Base-by-base conservation (phyloP, 2,113 vertebrate genomes). In the Python bivittatus region DNA sequence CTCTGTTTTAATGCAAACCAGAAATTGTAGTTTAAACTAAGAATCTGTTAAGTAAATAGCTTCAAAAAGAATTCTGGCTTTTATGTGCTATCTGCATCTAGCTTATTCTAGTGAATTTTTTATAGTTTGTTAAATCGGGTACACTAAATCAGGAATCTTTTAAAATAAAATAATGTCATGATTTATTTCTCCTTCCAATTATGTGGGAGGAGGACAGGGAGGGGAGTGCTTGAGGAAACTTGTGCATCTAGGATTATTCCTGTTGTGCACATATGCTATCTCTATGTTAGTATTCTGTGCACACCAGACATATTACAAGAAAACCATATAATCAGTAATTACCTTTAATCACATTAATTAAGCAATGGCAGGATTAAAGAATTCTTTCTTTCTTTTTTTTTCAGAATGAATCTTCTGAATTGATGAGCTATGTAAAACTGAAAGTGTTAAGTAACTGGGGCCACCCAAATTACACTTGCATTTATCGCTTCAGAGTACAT, bases 401-500 rank as follows among this genome's bases (percentile, higher is more conserved):
- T 57, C 95, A 97, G 96, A 93, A 91, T 58, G 61, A 93, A 87
- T 89, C 64, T 90, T 89, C 90, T 85, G 94, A 95, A 87, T 89
- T 95, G 12, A 96, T 96, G 17, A 20, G 58, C 57, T 95, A 96
- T 90, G 94, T 97, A 86, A 97, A 97, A 93, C 92, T 99, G 91
- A 96, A 97, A 23, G 97, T 99, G 61, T 96, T 98, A 58, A 98
- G 95, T 86, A 99, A 98, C 91, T 99, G 98, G 98, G 98, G 98
- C 79, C 98, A 98, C 29, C 93, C 96, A 0, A 97, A 98, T 3
- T 99, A 98, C 61, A 99, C 98, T 0, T 99, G 98, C 44, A 91
- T 99, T n/a, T 98, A 99, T 93, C 97, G 98, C 68, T 98, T 99
- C 96, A 95, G 98, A 25, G 98, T 99, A 5, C 98, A 99, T 1